Evolutionary conservation across 2,888 invertebrate genomes (phyloP).

Genomic region (Dexiosoma caninum): DNA sequence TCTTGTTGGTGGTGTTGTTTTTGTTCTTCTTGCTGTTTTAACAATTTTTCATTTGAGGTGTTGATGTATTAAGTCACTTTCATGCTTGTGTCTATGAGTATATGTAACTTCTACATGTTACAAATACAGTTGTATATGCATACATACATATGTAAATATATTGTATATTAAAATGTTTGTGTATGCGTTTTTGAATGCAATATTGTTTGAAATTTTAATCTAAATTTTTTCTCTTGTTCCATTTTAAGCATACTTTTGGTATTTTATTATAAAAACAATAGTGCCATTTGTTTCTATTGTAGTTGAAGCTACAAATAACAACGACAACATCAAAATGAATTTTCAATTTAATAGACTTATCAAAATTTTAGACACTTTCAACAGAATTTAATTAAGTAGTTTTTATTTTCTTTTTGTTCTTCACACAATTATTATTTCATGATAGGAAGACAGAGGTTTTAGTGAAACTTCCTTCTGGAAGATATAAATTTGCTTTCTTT

Average conservation of each 20-base stretch:
- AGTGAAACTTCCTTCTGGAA: too few relatives aligned
- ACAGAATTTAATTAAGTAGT: constrained; percentile 49
- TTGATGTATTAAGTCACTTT: constrained; percentile 60
- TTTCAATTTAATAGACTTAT: constrained; percentile 50
- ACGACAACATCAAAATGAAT: constrained; percentile 33
- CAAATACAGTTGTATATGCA: background rate
- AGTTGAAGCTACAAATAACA: background rate
- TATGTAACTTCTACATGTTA: too few relatives aligned
- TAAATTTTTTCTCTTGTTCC: constrained; percentile 4
- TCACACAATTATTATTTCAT: too few relatives aligned
- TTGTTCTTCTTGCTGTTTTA: background rate
- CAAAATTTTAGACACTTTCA: constrained; percentile 49
- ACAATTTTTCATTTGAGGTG: constrained; percentile 49
- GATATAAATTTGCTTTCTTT: too few relatives aligned
- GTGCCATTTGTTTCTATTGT: background rate
- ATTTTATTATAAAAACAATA: background rate
- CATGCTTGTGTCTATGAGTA: too few relatives aligned
- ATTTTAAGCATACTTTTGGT: background rate
- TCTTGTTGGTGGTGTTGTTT: too few relatives aligned
- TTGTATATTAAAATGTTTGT: background rate
- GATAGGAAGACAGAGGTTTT: too few relatives aligned
- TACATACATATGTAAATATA: background rate
- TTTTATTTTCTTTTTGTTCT: too few relatives aligned
- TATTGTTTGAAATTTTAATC: constrained; percentile 1
- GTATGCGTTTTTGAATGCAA: background rate